Evolutionary conservation across 2,888 invertebrate species (phyloP).

Genomic region (Stenichneumon culpator): DNA sequence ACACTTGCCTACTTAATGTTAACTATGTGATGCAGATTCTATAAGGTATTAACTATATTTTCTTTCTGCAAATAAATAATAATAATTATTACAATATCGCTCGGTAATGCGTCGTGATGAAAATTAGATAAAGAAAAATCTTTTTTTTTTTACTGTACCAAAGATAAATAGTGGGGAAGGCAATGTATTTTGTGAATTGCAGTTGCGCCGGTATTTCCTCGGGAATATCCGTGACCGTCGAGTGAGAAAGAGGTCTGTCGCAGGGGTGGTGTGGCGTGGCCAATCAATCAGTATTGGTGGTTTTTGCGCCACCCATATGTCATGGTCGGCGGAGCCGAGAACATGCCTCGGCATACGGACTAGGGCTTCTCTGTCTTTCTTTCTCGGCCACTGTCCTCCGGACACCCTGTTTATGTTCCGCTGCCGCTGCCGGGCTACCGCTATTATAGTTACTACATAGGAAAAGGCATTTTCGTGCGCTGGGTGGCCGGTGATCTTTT

Average conservation of each 20-base stretch:
- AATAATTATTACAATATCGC: not conserved
- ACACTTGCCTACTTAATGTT: too few relatives aligned
- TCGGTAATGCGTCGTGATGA: not conserved
- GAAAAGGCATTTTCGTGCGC: conserved; percentile 53
- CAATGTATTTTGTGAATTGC: conserved; percentile 35
- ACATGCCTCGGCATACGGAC: conserved; percentile 83
- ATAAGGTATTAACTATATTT: too few relatives aligned
- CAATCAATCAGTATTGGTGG: conserved; percentile 85
- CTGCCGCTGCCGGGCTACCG: conserved; percentile 50
- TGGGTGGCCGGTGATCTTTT: conserved; percentile 67
- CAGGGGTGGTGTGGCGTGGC: conserved; percentile 79
- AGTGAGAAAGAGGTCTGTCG: conserved; percentile 42
- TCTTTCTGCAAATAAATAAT: too few relatives aligned
- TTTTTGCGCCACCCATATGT: conserved; percentile 84
- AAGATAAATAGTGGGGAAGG: conserved; percentile 2
- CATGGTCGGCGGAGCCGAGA: conserved; percentile 75
- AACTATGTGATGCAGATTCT: too few relatives aligned
- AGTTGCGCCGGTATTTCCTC: conserved; percentile 34
- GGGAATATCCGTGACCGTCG: conserved; percentile 43
- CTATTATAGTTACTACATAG: conserved; percentile 43
- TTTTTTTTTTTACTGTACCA: not conserved
- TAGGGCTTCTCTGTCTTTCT: conserved; percentile 73
- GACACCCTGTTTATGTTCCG: conserved; percentile 62
- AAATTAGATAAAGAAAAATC: not conserved
- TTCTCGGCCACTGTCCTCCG: conserved; percentile 64